Conservation (phyloP, 2,888 invertebrate species). For the Melieria crassipennis region DNA sequence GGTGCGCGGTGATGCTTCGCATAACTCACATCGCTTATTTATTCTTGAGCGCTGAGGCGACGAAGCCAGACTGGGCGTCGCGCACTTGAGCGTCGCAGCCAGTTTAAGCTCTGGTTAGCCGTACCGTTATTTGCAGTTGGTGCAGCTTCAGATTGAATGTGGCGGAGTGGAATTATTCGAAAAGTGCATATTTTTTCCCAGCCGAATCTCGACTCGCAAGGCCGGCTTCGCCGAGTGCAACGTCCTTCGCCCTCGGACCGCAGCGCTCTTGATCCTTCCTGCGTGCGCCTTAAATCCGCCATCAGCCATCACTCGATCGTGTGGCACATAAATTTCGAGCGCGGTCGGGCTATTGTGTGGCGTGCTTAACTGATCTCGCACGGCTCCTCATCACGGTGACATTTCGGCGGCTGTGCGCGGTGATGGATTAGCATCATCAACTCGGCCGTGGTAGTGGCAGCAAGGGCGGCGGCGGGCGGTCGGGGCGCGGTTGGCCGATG, state of each 20-base stretch:
- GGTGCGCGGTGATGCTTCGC: constrained; percentile 53
- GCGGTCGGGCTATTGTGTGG: constrained; percentile 13
- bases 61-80: constrained; percentile 33
- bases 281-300: too few species aligned
- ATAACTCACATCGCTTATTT: constrained; percentile 52
- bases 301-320: neutral
- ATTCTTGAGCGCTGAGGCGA: constrained; percentile 1
- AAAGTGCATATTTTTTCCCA: too few species aligned
- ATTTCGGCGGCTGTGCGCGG: constrained; percentile 33
- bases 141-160: too few species aligned
- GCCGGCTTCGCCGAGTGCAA: too few species aligned
- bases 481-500: constrained; percentile 55
- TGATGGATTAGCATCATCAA: constrained; percentile 63
- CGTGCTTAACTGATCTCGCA: constrained; percentile 9
- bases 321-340: constrained; percentile 14
- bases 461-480: constrained; percentile 23
- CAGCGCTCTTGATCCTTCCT: too few species aligned
- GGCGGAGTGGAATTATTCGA: too few species aligned
- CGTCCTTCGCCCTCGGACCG: too few species aligned
- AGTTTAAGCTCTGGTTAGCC: too few species aligned
- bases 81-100: neutral
- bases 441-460: constrained; percentile 24
- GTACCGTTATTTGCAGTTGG: too few species aligned
- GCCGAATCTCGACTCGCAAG: too few species aligned
- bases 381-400: constrained; percentile 18